These are phyloP conservation scores for Prochilodus magdalenae DNA, from an alignment of 2,113 vertebrate genomes.

Conservation along the genomic window DNA sequence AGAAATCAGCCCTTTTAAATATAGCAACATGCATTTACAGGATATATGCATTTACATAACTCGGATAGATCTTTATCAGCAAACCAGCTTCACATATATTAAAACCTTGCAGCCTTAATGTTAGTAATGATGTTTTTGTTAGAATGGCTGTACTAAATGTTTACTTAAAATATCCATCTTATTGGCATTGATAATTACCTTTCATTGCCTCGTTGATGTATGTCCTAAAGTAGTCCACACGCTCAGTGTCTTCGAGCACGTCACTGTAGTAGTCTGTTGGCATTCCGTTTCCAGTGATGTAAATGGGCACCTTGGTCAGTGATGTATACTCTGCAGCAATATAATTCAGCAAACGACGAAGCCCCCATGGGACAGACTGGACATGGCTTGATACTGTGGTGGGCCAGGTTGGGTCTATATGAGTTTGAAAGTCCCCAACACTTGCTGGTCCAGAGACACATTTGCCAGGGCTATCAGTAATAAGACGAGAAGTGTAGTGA, in stretches of 20 bases:
- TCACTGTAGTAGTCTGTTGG: constrained; percentile 69
- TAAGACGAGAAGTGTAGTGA: constrained; percentile 86
- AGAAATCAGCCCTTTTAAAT: background rate
- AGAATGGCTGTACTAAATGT: background rate
- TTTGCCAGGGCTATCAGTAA: constrained; percentile 66
- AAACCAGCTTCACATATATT: background rate
- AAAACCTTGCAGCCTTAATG: background rate
- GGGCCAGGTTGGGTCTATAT: constrained; percentile 83
- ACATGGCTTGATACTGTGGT: constrained; percentile 85
- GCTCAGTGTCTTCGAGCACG: constrained; percentile 77
- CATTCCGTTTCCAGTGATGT: constrained; percentile 89
- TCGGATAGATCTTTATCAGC: too few species aligned
- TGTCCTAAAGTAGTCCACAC: constrained; percentile 77
- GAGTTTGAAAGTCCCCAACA: constrained; percentile 82
- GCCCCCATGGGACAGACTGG: constrained; percentile 86
- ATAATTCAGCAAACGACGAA: constrained; percentile 86
- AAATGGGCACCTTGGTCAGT: constrained; percentile 79
- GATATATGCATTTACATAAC: background rate
- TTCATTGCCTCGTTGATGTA: constrained; percentile 92
- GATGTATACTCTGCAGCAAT: constrained; percentile 82
- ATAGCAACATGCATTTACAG: background rate
- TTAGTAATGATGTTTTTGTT: background rate
- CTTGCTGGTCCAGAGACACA: constrained; percentile 78
- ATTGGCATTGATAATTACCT: constrained; percentile 72
- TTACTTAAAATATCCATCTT: background rate